These are phyloP conservation scores for Varecia variegata DNA, from an alignment of 2,797 vertebrate species.

Conservation along the genomic window DNA sequence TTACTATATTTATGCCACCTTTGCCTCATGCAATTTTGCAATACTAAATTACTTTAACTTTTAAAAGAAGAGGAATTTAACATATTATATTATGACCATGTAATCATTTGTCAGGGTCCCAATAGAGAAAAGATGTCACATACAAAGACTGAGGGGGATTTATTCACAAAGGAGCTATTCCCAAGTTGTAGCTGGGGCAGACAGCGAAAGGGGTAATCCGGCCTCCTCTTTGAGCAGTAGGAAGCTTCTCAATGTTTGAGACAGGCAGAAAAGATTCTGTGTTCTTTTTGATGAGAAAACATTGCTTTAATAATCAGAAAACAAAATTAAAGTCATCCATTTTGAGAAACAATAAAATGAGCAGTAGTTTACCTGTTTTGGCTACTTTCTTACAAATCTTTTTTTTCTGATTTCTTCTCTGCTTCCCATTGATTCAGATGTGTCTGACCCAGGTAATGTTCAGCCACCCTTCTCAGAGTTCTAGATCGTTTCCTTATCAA, in stretches of 20 bases:
- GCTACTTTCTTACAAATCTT: conserved; percentile 63
- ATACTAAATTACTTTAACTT: background rate
- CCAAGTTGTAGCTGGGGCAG: background rate
- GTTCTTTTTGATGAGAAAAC: background rate
- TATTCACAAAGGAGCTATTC: background rate
- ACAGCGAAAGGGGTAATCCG: background rate
- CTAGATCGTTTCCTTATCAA: background rate
- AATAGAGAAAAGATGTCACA: background rate
- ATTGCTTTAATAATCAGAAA: background rate
- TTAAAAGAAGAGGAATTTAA: background rate
- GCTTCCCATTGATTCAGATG: conserved; percentile 83
- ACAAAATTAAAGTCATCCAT: background rate
- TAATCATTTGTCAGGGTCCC: background rate
- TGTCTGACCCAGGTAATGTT: conserved; percentile 87
- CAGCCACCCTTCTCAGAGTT: background rate
- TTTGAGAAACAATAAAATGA: background rate
- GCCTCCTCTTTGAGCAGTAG: background rate
- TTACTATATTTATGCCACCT: background rate
- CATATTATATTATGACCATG: background rate
- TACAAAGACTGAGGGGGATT: background rate
- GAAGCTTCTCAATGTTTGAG: background rate
- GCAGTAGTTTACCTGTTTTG: background rate
- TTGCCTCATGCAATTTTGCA: background rate
- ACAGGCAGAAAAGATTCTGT: background rate
- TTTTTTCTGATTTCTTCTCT: conserved; percentile 79